Percentiles rank a stretch among this genome's conserved stretches.
phyloP scores from a whole-genome alignment of 2,888 invertebrate genomes.

The Eretmocerus hayati region DNA sequence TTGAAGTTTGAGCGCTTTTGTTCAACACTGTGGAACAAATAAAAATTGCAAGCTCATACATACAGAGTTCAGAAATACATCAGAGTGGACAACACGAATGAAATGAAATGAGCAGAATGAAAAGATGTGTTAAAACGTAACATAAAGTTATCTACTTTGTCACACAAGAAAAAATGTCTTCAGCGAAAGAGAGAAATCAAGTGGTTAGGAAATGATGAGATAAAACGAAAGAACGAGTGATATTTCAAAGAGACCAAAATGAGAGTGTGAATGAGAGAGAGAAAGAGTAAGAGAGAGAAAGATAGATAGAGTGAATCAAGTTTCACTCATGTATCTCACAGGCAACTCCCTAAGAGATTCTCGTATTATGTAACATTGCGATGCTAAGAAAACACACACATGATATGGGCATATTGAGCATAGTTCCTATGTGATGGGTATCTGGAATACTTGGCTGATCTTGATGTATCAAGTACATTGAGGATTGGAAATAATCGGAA shows the following conservation, averaged over 20 bases:
- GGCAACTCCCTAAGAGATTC: constrained; percentile 13
- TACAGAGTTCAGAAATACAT: not conserved
- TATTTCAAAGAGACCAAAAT: not conserved
- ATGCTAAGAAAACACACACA: not conserved
- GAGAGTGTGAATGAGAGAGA: constrained; percentile 2
- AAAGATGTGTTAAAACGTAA: too few relatives aligned
- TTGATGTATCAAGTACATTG: too few relatives aligned
- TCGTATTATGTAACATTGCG: not conserved
- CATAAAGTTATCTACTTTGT: too few relatives aligned
- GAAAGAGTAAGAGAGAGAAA: not conserved
- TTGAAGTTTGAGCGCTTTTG: constrained; percentile 15
- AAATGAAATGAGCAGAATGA: too few relatives aligned
- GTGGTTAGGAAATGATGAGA: constrained; percentile 1
- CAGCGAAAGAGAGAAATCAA: too few relatives aligned
- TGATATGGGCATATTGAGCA: constrained; percentile 4
- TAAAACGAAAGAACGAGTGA: not conserved
- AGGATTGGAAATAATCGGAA: not conserved
- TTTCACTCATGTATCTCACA: constrained; percentile 15
- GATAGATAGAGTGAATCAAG: constrained; percentile 6
- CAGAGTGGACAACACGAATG: too few relatives aligned
- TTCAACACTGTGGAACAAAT: constrained; percentile 14
- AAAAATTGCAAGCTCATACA: constrained; percentile 16
- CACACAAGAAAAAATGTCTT: too few relatives aligned
- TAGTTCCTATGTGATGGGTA: not conserved
- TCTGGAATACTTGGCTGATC: constrained; percentile 10